Base-by-base conservation (phyloP, 1,140 invertebrate genomes). In the Formica exsecta region DNA sequence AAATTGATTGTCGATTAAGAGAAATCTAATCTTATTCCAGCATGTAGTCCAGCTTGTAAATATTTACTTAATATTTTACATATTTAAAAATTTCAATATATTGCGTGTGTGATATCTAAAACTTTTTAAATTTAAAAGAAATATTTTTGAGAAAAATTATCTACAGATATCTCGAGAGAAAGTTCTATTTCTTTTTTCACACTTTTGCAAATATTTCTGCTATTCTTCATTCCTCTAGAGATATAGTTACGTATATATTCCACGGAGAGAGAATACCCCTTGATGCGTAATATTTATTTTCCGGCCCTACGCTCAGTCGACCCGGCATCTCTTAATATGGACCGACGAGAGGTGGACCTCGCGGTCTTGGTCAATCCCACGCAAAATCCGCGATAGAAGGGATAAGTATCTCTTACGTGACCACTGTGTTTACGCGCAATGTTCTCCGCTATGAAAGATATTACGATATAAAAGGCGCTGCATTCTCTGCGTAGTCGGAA, bases 281-380 rank as follows among this genome's bases (percentile, higher is more conserved):
- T 22, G 57, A 22, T 41, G 6, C 29, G 41, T 85, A 81, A 81
- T 77, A 19, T n/a, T 76, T 32, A 83, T 59, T 29, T n/a, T 36
- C 71, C 41, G 25, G 29, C 54, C 41, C 54, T 81, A 70, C n/a
- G 44, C 41, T 44, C 44, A 41, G n/a, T 41, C 25, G 22, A 51
- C 44, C 76, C 48, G 41, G 73, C 57, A 86, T 81, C 85, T 86
- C 85, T 86, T 86, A 86, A 86, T 86, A 86, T 86, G 85, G 85
- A 81, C 29, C 32, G 85, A 54, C 81, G 41, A 68, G 29, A 70
- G 57, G 68, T 32, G 57, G 36, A 62, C 66, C 25, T 54, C 36
- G 54, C 54, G 85, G 66, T 86, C 85, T 86, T 84, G 85, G 85
- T 66, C 79, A 86, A 84, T 54, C 85, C 85, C 85, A 86, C 85